Base-by-base conservation (phyloP, 1,140 invertebrate species). In the Hyposmocoma kahamanoa region DNA sequence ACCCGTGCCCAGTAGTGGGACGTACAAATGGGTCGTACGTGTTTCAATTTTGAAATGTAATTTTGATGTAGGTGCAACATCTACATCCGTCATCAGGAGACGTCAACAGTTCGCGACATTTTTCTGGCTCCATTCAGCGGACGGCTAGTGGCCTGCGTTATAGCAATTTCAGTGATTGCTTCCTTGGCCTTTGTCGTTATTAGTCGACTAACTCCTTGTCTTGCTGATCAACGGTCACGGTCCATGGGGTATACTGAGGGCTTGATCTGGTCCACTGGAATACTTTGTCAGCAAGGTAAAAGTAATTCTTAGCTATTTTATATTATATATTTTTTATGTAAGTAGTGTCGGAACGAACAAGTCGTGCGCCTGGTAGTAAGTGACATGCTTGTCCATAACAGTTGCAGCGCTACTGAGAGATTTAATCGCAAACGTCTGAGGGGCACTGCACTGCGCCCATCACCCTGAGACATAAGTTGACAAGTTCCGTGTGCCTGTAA, bases 271-370 rank as follows among this genome's bases (percentile, higher is more conserved):
- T 89, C 89, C 6, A 84, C 88, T 30, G 89, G 88, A 38, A 89
- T 91, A 38, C 84, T 91, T 58, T 90, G 89, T 61, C 90, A 90
- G 78, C 90, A 91, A 88, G 89, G 89, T 90, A 20, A 5, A 28
- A 22, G 3, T 22, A 21, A 8, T 21, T 3, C 6, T 17, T 9
- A 36, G 6, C 32, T 15, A 36, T 36, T 36, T 36, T n/a, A n/a
- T n/a, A n/a, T n/a, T n/a, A n/a, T n/a, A n/a, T n/a, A n/a, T n/a
- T n/a, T n/a, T n/a, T n/a, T n/a, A n/a, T n/a, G n/a, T n/a, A n/a
- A n/a, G n/a, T n/a, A n/a, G n/a, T n/a, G n/a, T n/a, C n/a, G n/a
- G n/a, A n/a, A n/a, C n/a, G n/a, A n/a, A n/a, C n/a, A n/a, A n/a
- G n/a, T n/a, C n/a, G n/a, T n/a, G n/a, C n/a, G n/a, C n/a, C n/a